Evolutionary conservation across 1,140 invertebrate species (phyloP), one percentile per base, ranked within the genome.

Genomic region (Scaptomyza hsui): DNA sequence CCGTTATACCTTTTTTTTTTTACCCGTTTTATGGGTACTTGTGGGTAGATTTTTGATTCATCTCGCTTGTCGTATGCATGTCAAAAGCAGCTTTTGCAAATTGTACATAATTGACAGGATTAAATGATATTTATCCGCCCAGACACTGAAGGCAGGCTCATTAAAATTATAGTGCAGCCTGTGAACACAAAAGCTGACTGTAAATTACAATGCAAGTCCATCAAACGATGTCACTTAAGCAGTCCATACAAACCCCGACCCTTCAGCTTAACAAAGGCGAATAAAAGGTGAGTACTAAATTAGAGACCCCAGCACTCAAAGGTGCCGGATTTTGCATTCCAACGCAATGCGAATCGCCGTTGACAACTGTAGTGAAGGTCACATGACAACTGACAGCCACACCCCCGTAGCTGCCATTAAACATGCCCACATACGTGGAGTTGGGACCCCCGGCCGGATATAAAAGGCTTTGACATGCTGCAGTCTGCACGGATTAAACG

Each of bases 91-190:
- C 72, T 56, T 70, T 65, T 19, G 7, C 15, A 56, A 80, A 80
- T 85, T 57, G 48, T 73, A 80, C 59, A 47, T 73, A 86, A 86
- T 76, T 72, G 51, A 13, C 39, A 15, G 53, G 19, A 44, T 35
- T 35, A 19, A 41, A 52, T 21, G 18, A 15, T 45, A 35, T 21
- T 19, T 19, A 45, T 47, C 3, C n/a, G 1, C 13, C 15, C 21
- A n/a, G 10, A 9, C 26, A 16, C 0, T n/a, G 5, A 18, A 18
- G 47, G 21, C 29, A 63, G 60, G 59, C 56, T 62, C 75, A 68
- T 72, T 75, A 61, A 63, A 83, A 85, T 76, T 85, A 60, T 51
- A 73, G 64, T 47, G 68, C 70, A 45, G 52, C 13, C 65, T 78
- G 56, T 42, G 56, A 52, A 69, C 39, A 49, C 18, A 65, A 52